Base-by-base conservation (phyloP, 2,797 vertebrate genomes). In the Bryconaethiops microstoma region DNA sequence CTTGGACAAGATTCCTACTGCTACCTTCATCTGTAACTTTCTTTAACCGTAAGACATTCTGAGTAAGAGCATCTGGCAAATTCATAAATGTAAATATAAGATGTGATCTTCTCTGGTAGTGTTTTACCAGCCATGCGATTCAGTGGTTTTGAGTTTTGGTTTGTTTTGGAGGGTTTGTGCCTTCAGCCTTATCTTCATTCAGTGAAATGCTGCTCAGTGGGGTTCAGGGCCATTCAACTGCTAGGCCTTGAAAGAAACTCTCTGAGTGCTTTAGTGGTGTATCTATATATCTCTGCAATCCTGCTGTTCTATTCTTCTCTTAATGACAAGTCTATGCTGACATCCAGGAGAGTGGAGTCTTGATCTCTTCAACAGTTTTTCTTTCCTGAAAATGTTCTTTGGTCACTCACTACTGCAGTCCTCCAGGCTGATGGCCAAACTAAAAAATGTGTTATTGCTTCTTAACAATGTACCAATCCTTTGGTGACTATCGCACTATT, bases 281-380 rank as follows among this genome's bases (percentile, higher is more conserved):
- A 5, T 64, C 25, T 39, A 5, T 65, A 16, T 10, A 14, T 65
- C 35, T 65, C 39, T 42, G 8, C 39, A 1, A 35, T 65, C 63
- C 63, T 42, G 63, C 63, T 40, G 63, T 65, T 65, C 35, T 42
- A 42, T 65, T 65, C 63, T 65, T 17, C 14, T 39, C 29, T 64
- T 65, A 17, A 40, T 40, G 35, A 19, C 63, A 65, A 40, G 35
- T 40, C 63, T 65, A 10, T 65, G 63, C 35, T 42, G 63, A 8
- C 39, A 42, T 65, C 16, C 35, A 8, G 35, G 7, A 19, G 35
- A 40, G 63, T 42, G 35, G 42, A 45, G 8, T 10, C 63, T 42
- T 65, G 35, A 65, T 42, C 63, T 42, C 35, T 40, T 40, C 35
- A 40, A 4, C 63, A 65, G 35, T 29, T 40, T 65, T 42, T 10